Conservation (phyloP, 2,113 vertebrate species). For the Zosterops pallidus region DNA sequence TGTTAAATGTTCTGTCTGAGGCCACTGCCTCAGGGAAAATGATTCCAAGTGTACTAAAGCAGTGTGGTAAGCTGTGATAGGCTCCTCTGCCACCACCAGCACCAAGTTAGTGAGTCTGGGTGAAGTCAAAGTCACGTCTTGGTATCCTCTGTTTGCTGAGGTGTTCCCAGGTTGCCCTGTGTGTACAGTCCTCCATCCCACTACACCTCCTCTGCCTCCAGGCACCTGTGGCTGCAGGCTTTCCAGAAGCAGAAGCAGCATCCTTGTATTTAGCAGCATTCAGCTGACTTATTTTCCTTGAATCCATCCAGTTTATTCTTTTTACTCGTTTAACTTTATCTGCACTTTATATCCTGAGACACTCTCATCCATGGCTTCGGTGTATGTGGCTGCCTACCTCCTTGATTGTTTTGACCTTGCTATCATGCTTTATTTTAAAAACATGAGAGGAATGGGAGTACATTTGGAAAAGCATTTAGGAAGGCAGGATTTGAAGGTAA, state of each 20-base stretch:
- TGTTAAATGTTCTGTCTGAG: neutral
- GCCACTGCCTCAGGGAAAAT: neutral
- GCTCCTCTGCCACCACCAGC: neutral
- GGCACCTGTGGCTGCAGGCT: neutral
- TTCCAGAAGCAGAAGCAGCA: neutral
- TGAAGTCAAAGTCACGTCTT: neutral
- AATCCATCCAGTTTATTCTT: neutral
- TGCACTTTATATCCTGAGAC: neutral
- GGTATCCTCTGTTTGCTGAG: neutral
- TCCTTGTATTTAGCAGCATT: neutral
- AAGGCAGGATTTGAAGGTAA: neutral
- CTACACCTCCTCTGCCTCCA: neutral
- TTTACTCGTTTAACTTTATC: neutral
- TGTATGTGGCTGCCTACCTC: neutral
- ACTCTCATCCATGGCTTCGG: neutral
- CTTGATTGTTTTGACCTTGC: neutral
- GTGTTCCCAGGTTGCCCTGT: neutral
- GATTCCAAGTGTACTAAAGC: neutral
- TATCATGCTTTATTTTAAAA: neutral
- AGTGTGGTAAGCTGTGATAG: neutral
- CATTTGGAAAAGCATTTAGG: neutral
- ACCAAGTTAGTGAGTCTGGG: neutral
- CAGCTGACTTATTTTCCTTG: neutral
- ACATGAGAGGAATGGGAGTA: neutral
- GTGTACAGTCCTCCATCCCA: neutral